These are phyloP conservation scores for Gymnopithys bicolor DNA, from an alignment of 2,797 vertebrate genomes.

Conservation along the genomic window DNA sequence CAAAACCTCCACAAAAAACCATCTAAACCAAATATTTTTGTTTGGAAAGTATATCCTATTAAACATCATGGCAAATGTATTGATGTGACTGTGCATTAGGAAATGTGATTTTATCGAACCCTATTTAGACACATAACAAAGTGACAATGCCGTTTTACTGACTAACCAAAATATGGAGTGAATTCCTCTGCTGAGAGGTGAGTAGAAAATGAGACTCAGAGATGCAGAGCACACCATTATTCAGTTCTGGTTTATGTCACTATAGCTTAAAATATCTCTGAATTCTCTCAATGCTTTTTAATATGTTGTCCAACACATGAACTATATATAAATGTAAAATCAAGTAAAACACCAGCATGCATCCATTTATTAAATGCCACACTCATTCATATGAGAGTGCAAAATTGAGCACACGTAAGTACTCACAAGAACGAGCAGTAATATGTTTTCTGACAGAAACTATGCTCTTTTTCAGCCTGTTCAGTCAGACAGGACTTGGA, in stretches of 20 bases:
- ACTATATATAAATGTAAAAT: neutral
- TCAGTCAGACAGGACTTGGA: neutral
- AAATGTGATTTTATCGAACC: neutral
- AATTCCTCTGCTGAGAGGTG: neutral
- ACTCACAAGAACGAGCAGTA: neutral
- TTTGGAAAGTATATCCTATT: neutral
- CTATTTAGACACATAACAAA: neutral
- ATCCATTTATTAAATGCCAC: accelerated
- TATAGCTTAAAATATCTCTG: neutral
- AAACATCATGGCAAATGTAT: neutral
- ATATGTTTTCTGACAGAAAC: neutral
- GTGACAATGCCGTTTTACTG: neutral
- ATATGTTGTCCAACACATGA: neutral
- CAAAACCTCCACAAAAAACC: neutral
- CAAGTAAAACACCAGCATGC: neutral
- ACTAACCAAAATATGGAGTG: neutral
- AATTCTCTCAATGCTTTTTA: neutral
- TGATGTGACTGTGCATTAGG: neutral
- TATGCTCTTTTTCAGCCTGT: neutral
- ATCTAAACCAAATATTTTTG: neutral
- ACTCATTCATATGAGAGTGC: neutral
- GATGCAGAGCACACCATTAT: neutral
- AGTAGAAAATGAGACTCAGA: neutral
- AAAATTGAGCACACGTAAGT: neutral
- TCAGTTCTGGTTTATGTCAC: neutral